Conservation (phyloP, 64 coral and sea anemone genomes). For the Actinia equina region DNA sequence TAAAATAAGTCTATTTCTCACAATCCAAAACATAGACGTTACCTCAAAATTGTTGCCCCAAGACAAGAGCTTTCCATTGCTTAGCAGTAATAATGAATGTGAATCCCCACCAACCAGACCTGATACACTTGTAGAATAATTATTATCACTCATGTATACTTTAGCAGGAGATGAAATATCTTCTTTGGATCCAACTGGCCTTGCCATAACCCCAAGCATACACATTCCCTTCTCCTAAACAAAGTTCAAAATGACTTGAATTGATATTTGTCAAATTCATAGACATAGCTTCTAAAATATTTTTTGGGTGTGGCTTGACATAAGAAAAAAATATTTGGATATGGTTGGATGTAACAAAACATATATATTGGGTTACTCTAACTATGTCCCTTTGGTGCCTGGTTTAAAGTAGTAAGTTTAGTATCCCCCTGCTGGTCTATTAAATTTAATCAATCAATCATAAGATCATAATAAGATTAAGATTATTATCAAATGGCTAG, state of each 20-base stretch:
- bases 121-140: background rate
- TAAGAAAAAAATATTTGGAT: no score
- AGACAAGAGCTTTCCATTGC: conserved; percentile 53
- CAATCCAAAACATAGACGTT: background rate
- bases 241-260: background rate
- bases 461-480: no score
- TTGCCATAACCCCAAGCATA: conserved; percentile 97
- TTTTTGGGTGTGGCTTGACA: no score
- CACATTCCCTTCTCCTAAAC: conserved; percentile 60
- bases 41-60: conserved; percentile 97
- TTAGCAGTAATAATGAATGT: conserved; percentile 78
- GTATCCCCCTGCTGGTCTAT: no score
- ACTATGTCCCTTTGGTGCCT: no score
- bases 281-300: no score
- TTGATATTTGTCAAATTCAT: no score
- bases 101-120: conserved; percentile 92
- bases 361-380: no score
- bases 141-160: conserved; percentile 24
- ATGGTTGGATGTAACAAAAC: no score
- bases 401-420: no score
- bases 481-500: no score
- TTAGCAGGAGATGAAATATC: conserved; percentile 53
- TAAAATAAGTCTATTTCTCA: background rate
- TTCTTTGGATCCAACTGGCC: conserved; percentile 77
- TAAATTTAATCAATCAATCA: no score